Evolutionary conservation across 2,113 vertebrate genomes (phyloP).

Genomic region (Sclerurus mexicanus): DNA sequence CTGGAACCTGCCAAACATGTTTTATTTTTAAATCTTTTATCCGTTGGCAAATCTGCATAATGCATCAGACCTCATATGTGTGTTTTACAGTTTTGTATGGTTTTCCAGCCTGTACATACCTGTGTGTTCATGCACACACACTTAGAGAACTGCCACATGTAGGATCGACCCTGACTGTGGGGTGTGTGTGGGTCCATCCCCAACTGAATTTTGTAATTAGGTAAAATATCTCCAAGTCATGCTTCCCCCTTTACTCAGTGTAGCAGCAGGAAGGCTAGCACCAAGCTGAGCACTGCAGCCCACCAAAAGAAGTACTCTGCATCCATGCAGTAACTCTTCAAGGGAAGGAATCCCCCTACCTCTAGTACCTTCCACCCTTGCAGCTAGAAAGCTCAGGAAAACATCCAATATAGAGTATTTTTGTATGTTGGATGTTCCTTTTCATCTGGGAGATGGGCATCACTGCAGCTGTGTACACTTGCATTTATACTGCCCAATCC

Average conservation of each 20-base stretch:
- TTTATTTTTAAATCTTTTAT: constrained; percentile 56
- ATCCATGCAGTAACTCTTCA: neutral
- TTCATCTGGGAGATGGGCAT: neutral
- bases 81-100: neutral
- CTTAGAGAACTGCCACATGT: neutral
- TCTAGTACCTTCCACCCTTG: neutral
- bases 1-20: neutral
- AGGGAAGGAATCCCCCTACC: neutral
- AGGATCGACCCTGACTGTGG: neutral
- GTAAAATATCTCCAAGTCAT: neutral
- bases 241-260: neutral
- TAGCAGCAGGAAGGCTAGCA: neutral
- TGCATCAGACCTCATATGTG: neutral
- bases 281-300: neutral
- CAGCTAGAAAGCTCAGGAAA: neutral
- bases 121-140: neutral
- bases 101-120: neutral
- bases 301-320: neutral
- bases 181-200: neutral
- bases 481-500: neutral
- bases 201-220: neutral
- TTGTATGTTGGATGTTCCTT: neutral
- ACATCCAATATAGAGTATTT: too few species aligned
- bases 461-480: neutral
- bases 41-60: neutral